Evolutionary conservation across 2,113 vertebrate genomes (phyloP).

Genomic region (Capreolus pygargus): DNA sequence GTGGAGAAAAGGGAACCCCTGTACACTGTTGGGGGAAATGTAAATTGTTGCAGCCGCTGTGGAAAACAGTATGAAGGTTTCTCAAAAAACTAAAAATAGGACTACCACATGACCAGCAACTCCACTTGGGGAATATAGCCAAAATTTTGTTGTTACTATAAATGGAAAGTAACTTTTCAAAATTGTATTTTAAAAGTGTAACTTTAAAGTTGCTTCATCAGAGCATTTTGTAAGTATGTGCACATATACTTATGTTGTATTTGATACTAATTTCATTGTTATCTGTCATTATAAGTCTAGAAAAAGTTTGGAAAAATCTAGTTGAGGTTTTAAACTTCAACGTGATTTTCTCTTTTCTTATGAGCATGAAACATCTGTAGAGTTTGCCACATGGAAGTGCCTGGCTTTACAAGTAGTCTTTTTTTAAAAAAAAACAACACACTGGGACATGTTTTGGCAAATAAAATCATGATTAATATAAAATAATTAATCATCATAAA

Average conservation of each 20-base stretch:
- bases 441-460: not conserved
- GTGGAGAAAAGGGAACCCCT: not conserved
- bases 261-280: conserved; percentile 8
- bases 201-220: not conserved
- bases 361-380: not conserved
- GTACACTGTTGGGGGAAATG: not conserved
- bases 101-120: not conserved
- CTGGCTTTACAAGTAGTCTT: not conserved
- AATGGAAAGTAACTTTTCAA: not conserved
- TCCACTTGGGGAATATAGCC: not conserved
- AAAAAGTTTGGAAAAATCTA: not conserved
- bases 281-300: not conserved
- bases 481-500: not conserved
- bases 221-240: not conserved
- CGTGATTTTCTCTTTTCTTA: not conserved
- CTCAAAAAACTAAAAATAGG: not conserved
- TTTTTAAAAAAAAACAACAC: not conserved
- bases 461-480: not conserved
- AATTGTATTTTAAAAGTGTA: not conserved
- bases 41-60: not conserved
- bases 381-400: not conserved
- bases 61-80: not conserved
- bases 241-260: not conserved
- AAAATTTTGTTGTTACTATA: not conserved
- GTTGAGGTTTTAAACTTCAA: not conserved